Evolutionary conservation across 1,140 invertebrate species (phyloP).

Genomic region (Colletes latitarsis): DNA sequence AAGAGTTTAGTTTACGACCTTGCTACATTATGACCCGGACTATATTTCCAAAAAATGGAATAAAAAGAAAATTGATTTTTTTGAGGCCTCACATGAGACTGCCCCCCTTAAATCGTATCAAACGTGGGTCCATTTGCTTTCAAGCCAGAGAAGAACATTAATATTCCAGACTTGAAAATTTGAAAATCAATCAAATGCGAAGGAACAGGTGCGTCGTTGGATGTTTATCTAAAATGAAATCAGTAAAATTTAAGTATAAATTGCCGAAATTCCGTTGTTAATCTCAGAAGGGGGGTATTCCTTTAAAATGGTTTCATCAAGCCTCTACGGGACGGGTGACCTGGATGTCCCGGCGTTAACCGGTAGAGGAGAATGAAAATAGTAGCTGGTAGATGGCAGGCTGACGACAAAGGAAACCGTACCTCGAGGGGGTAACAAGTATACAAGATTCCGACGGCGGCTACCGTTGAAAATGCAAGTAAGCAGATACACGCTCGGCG

Average conservation of each 20-base stretch:
- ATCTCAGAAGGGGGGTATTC: background rate
- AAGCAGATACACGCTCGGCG: conserved; percentile 30
- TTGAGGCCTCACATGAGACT: too few species aligned
- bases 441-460: conserved; percentile 23
- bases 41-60: too few species aligned
- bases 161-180: background rate
- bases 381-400: background rate
- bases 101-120: too few species aligned
- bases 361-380: background rate
- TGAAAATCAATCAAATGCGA: background rate
- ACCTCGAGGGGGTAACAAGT: conserved; percentile 32
- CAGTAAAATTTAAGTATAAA: background rate
- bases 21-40: too few species aligned
- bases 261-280: background rate
- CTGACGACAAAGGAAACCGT: background rate
- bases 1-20: too few species aligned
- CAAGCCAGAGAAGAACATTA: too few species aligned
- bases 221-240: background rate
- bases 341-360: background rate
- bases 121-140: too few species aligned
- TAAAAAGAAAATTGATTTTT: too few species aligned
- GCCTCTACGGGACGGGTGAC: background rate
- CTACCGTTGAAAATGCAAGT: conserved; percentile 37
- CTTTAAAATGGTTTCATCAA: conserved; percentile 4
- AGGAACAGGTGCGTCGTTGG: background rate